These are phyloP conservation scores for Gallinago paraguaiae DNA, from an alignment of 2,113 vertebrate species.

Conservation along the genomic window DNA sequence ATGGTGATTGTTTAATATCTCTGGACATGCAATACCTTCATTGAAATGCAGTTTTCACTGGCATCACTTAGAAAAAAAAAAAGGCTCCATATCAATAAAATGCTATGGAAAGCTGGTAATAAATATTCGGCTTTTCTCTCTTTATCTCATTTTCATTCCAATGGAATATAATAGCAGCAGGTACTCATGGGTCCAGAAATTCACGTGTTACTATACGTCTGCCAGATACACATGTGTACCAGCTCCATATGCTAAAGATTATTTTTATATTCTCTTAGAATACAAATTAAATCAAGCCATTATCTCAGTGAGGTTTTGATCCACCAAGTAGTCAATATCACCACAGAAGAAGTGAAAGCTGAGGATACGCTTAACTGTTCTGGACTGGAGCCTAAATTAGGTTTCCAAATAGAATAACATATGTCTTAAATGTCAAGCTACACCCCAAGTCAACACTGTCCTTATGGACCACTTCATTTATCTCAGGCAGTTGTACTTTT, in stretches of 20 bases:
- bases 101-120: neutral
- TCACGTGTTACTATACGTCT: neutral
- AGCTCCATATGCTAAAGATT: neutral
- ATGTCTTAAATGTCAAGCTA: conserved; percentile 1
- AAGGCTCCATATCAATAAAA: neutral
- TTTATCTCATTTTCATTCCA: neutral
- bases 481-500: neutral
- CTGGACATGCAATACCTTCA: neutral
- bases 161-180: neutral
- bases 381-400: neutral
- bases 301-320: neutral
- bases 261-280: neutral
- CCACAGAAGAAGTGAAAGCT: neutral
- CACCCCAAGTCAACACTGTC: neutral
- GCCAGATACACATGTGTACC: neutral
- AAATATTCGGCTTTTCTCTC: conserved; percentile 17
- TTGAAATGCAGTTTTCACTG: neutral
- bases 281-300: neutral
- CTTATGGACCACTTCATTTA: neutral
- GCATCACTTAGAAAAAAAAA: neutral
- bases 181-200: neutral
- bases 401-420: conserved; percentile 12
- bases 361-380: neutral
- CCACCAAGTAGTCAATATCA: neutral
- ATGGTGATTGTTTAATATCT: neutral